These are phyloP conservation scores for Mythimna lalbum DNA, from an alignment of 2,888 invertebrate genomes.

Conservation along the genomic window DNA sequence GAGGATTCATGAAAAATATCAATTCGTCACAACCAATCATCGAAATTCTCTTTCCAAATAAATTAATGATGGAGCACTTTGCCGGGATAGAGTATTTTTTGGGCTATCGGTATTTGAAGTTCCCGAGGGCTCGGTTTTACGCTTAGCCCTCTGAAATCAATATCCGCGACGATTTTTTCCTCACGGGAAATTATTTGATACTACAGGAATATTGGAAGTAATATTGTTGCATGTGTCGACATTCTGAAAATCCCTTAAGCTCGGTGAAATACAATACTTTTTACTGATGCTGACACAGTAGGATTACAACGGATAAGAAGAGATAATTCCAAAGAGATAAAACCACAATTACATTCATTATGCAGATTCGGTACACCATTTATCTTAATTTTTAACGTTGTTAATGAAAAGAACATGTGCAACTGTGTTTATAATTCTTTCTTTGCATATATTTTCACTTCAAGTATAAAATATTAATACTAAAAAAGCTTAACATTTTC, in stretches of 20 bases:
- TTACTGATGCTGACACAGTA: not conserved
- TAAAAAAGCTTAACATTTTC: not conserved
- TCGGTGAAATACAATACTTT: not conserved
- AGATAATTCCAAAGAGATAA: not conserved
- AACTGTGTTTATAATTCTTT: not conserved
- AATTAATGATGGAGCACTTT: constrained; percentile 76
- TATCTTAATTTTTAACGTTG: too few relatives aligned
- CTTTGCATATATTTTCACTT: not conserved
- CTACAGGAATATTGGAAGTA: constrained; percentile 27
- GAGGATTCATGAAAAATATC: constrained; percentile 85
- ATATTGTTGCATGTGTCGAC: not conserved
- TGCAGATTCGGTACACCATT: too few relatives aligned
- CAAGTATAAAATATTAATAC: not conserved
- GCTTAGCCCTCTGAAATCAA: constrained; percentile 62
- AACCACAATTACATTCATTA: too few relatives aligned
- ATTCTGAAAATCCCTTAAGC: not conserved
- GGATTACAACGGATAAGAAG: not conserved
- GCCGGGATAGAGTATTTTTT: constrained; percentile 67
- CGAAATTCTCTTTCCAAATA: constrained; percentile 70
- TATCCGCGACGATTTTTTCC: constrained; percentile 59
- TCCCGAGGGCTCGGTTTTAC: constrained; percentile 63
- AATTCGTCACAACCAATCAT: constrained; percentile 81
- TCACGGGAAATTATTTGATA: constrained; percentile 42
- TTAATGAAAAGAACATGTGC: not conserved
- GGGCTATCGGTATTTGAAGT: constrained; percentile 71